Base-by-base conservation (phyloP, 2,113 vertebrate genomes). In the Ibidorhyncha struthersii region DNA sequence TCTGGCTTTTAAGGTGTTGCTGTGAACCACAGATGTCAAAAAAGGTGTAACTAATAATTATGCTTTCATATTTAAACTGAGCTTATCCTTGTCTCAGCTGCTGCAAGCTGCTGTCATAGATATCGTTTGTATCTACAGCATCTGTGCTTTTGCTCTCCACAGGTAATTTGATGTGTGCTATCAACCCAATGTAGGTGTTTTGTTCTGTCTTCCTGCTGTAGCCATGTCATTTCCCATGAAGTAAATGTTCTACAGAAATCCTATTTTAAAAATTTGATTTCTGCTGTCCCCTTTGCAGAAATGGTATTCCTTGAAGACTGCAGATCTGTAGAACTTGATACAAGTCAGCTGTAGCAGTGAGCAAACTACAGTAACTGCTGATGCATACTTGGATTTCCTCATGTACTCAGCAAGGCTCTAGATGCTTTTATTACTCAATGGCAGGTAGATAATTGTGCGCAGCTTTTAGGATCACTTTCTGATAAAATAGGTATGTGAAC, bases 1-100 rank as follows among this genome's bases (percentile, higher is more conserved):
- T 81, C 82, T 86, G 41, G 62, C 32, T 63, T 89, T 59, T 78
- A 19, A 63, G 56, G 49, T 86, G 72, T 20, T 96, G 36, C 14
- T 29, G 47, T 93, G 67, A 88, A 43, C 55, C 4, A 2, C 7
- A 52, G 56, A 36, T n/a, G 17, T 91, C 43, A 72, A 14, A 92
- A 81, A 84, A 71, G 11, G 10, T 82, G 5, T 72, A 61, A 56
- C 23, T 50, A 65, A 10, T 61, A 71, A 27, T 77, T 59, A 41
- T 5, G 7, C 41, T 63, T 94, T 90, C 16, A 14, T 78, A 47
- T 78, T 78, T 78, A 58, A 93, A 29, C 32, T 72, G 62, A 8
- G 40, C 8, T 59, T 71, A 17, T n/a, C 13, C 12, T 8, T 4
- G 6, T 58, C 14, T 87, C 4, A 7, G 55, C 52, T 82, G 43